Evolutionary conservation across 2,888 invertebrate species (phyloP), one percentile per base, ranked within the genome.

Genomic region (Selenia dentaria): DNA sequence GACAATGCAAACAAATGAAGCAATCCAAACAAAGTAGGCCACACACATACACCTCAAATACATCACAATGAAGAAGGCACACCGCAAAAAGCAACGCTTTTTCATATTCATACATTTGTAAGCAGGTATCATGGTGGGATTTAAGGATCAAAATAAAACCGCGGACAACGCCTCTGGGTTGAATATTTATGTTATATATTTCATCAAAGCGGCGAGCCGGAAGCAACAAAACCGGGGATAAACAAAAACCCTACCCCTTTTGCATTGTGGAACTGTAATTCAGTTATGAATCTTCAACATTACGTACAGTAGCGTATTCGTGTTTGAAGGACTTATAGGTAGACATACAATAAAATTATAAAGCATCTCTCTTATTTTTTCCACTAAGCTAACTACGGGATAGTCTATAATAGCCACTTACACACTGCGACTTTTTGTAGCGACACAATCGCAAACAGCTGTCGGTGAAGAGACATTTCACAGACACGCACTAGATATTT

Each of bases 161-260:
- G 61, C 53, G 61, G 59, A 70, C 67, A 69, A 61, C 62, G 51
- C 63, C 51, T 51, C 49, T 28, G 50, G 43, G 34, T 36, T 50
- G 52, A 52, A 59, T 56, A 57, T 62, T 57, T 57, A 59, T 55
- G 51, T 51, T 44, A 38, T 55, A 54, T 54, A 54, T 79, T 75
- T 72, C 74, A 75, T 74, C 75, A 75, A 73, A 70, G 59, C 57
- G 65, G 63, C 67, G 64, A 64, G 64, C 66, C 67, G 69, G 70
- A 74, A 67, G 65, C 62, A 65, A 58, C 61, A 61, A 59, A 64
- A 76, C 70, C 73, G 53, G 79, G 84, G 79, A 80, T 79, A 76
- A 81, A 81, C 82, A 83, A 82, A 86, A 86, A 83, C 41, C 37
- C 41, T 41, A 42, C 47, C 41, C 47, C 42, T 48, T 47, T 48